A percentile compares a stretch with the other conserved stretches of the same genome.
phyloP scores from a whole-genome alignment of 2,113 vertebrate genomes.

The Paedocypris sp. region DNA sequence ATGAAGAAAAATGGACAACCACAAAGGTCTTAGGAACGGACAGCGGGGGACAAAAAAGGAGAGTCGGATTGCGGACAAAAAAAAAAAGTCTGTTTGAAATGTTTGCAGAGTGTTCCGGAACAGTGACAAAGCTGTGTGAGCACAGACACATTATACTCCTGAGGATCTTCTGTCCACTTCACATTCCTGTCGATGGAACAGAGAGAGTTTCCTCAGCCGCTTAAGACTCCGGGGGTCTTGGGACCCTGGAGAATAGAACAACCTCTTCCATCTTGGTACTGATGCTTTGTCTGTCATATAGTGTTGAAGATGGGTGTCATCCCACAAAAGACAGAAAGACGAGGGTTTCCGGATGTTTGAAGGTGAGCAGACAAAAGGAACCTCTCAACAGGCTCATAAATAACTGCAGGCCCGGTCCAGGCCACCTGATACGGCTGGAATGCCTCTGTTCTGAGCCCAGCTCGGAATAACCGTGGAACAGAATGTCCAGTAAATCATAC shows the following conservation, averaged over 20 bases:
- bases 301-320: not conserved
- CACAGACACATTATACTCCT: slow-evolving; percentile 13
- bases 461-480: not conserved
- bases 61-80: slow-evolving; percentile 17
- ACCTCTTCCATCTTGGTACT: not conserved
- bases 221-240: not conserved
- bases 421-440: slow-evolving; percentile 18
- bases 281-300: not conserved
- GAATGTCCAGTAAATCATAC: slow-evolving; percentile 3
- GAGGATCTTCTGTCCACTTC: slow-evolving; percentile 15
- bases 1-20: slow-evolving; percentile 1
- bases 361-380: slow-evolving; percentile 9
- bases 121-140: not conserved
- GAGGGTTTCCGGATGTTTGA: slow-evolving; percentile 11
- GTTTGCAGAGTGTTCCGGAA: slow-evolving; percentile 26
- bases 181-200: slow-evolving; percentile 19
- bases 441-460: not conserved
- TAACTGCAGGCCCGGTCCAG: not conserved
- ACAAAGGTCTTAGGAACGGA: slow-evolving; percentile 10
- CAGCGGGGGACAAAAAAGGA: not conserved
- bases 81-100: slow-evolving; percentile 22
- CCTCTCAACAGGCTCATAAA: slow-evolving; percentile 14
- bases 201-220: slow-evolving; percentile 16
- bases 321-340: not conserved
- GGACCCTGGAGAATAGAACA: not conserved